A percentile compares a stretch with the other conserved stretches of the same genome.
Evolutionary conservation across 2,113 vertebrate species (phyloP).

Genomic region (Eretmochelys imbricata): DNA sequence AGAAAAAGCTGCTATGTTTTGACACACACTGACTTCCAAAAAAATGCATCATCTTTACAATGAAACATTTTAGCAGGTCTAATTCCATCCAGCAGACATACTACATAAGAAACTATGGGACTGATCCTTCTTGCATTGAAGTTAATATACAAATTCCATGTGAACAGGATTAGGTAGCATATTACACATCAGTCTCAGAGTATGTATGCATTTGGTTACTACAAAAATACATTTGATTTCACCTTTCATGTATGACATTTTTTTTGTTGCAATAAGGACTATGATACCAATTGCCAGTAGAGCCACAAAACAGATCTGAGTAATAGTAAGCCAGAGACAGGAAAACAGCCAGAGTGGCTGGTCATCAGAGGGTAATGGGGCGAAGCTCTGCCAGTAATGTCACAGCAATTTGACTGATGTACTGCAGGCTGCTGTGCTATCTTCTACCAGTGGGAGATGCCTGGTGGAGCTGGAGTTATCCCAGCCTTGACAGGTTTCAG

Average conservation of each 20-base stretch:
- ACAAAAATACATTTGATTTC: background rate
- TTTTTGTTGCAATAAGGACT: background rate
- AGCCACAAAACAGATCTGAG: background rate
- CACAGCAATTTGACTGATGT: background rate
- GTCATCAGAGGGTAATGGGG: background rate
- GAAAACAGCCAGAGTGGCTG: background rate
- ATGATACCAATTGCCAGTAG: background rate
- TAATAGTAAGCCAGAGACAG: background rate
- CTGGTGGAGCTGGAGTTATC: background rate
- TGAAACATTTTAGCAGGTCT: background rate
- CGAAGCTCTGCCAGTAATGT: background rate
- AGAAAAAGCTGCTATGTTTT: background rate
- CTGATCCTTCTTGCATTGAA: background rate
- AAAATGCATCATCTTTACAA: background rate
- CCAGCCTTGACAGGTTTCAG: background rate
- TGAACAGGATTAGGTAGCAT: background rate
- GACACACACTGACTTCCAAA: background rate
- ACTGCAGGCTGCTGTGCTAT: background rate
- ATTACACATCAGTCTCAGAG: background rate
- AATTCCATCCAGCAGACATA: background rate
- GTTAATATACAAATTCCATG: background rate
- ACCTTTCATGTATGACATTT: background rate
- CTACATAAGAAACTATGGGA: background rate
- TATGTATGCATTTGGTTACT: background rate
- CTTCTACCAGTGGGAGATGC: background rate